Conservation (phyloP, 2,888 invertebrate species). For the Eupithecia dodoneata region DNA sequence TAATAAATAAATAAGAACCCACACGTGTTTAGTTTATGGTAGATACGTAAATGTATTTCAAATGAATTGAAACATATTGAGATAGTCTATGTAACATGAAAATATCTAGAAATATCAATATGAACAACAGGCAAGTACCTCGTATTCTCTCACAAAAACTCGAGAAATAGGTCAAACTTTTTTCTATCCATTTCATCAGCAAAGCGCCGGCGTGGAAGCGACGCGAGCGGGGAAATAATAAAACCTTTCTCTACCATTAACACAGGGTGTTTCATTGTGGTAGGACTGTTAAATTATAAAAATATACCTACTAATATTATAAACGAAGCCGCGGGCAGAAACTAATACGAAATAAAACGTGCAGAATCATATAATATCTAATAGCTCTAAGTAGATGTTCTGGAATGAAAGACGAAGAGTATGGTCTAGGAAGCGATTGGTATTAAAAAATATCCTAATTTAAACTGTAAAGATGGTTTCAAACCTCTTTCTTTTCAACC, state of each 20-base stretch:
- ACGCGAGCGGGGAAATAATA: constrained; percentile 5
- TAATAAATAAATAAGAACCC: too few species aligned
- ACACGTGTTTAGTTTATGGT: too few species aligned
- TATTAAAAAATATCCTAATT: too few species aligned
- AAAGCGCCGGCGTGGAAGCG: constrained; percentile 13
- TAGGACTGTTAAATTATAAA: neutral
- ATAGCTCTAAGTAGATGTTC: too few species aligned
- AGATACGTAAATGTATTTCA: too few species aligned
- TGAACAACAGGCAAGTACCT: neutral
- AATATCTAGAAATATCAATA: neutral
- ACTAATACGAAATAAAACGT: neutral
- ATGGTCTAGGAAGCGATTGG: too few species aligned
- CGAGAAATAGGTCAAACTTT: constrained; percentile 24
- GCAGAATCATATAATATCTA: too few species aligned
- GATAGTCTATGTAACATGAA: neutral
- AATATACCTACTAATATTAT: too few species aligned
- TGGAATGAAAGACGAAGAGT: too few species aligned
- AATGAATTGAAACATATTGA: too few species aligned
- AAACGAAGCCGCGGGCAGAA: neutral
- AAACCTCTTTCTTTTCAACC: too few species aligned
- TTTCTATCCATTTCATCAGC: constrained; percentile 25
- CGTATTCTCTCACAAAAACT: constrained; percentile 6
- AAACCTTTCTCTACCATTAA: neutral
- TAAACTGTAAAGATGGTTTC: too few species aligned
- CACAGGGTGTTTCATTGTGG: neutral